phyloP scores from a whole-genome alignment of 2,797 vertebrate genomes.

The Bradypus variegatus region DNA sequence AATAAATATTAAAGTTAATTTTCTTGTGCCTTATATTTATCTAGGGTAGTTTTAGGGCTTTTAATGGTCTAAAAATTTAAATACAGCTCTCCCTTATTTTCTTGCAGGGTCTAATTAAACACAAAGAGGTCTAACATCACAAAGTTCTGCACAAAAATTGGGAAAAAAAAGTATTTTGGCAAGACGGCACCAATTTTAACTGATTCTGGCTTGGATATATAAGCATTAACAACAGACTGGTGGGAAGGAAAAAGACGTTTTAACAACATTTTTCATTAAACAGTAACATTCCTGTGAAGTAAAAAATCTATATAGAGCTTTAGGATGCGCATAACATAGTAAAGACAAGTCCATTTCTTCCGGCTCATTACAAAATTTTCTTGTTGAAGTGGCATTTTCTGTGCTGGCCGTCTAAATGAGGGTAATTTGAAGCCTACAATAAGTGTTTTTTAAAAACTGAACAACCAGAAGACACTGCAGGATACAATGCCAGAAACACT shows the following conservation, averaged over 20 bases:
- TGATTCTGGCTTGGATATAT: not conserved
- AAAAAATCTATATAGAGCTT: slow-evolving; percentile 41
- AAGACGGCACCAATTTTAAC: slow-evolving; percentile 29
- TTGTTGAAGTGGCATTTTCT: slow-evolving; percentile 71
- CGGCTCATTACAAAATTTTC: slow-evolving; percentile 71
- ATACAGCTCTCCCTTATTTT: slow-evolving; percentile 46
- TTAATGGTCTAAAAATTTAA: slow-evolving; percentile 57
- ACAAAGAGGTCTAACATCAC: slow-evolving; percentile 36
- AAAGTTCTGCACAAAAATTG: not conserved
- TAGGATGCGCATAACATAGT: not conserved
- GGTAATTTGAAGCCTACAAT: slow-evolving; percentile 70
- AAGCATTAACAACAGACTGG: slow-evolving; percentile 38
- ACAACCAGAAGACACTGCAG: slow-evolving; percentile 53
- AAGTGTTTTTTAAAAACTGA: slow-evolving; percentile 63
- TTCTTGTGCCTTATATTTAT: slow-evolving; percentile 51
- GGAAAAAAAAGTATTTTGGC: slow-evolving; percentile 30
- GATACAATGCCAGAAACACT: slow-evolving; percentile 51
- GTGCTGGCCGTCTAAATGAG: slow-evolving; percentile 67
- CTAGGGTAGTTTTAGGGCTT: slow-evolving; percentile 33
- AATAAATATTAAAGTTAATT: slow-evolving; percentile 57
- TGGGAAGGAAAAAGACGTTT: not conserved
- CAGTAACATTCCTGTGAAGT: slow-evolving; percentile 24
- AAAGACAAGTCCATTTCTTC: slow-evolving; percentile 55
- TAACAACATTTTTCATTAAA: slow-evolving; percentile 51
- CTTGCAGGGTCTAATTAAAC: slow-evolving; percentile 26